Evolutionary conservation across 2,797 vertebrate genomes (phyloP), one percentile per base, ranked within the genome.

Genomic region (Gallinago nigripennis): DNA sequence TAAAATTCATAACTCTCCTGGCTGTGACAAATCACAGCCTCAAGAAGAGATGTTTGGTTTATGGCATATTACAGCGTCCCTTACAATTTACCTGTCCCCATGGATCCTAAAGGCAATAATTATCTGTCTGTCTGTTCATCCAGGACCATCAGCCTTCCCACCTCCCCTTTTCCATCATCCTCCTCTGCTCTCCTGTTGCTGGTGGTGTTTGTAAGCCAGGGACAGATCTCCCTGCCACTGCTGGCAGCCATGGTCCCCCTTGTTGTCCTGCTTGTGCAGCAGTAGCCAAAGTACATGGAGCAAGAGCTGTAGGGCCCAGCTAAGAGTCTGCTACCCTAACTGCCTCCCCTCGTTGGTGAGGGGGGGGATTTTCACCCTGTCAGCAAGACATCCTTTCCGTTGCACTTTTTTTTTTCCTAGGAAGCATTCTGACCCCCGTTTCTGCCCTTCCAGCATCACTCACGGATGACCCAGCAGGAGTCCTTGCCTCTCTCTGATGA

Each of bases 1-100:
- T 96, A 73, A 92, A 95, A 96, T 97, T 96, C 78, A 64, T 96
- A 94, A 91, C 45, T 94, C 92, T 95, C 81, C 45, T 96, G 92
- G 53, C 86, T 95, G 56, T 93, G 94, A 89, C 86, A 95, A 94
- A 95, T 95, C 82, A 87, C 37, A 77, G 45, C 27, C 71, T 87
- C 81, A 68, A 46, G 56, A 50, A 82, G 68, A 93, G 64, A 77
- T 85, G 80, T 24, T 93, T 1, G 11, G 56, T 92, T 95, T 93
- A 92, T 77, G 78, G 48, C 78, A 41, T 89, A 68, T 92, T 95
- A 82, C 68, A 93, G 53, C 56, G 85, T 95, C 53, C 53, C 53
- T 73, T 85, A 77, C 25, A 73, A 90, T 95, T 96, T 95, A 92
- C 81, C 78, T 51, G 15, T 92, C 94, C 83, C 83, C 10, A 27